Evolutionary conservation across 2,797 vertebrate genomes (phyloP).

Genomic region (Erethizon dorsatum): DNA sequence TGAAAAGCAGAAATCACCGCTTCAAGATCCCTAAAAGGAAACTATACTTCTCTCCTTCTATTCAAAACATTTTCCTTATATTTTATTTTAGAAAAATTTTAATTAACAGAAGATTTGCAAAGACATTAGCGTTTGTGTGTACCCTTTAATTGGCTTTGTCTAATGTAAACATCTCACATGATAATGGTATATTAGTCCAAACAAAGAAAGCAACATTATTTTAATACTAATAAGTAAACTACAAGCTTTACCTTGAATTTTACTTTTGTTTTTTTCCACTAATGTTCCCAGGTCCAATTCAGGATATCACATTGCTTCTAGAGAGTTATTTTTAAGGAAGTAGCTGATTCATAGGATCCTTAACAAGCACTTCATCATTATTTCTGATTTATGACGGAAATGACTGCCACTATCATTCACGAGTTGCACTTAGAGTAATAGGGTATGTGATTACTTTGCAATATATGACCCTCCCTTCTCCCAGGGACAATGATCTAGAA

Average conservation of each 20-base stretch:
- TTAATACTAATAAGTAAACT: background rate
- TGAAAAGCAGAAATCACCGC: background rate
- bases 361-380: conserved; percentile 8
- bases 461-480: background rate
- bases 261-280: background rate
- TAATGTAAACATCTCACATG: background rate
- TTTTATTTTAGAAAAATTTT: conserved; percentile 1
- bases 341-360: conserved; percentile 21
- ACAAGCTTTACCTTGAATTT: background rate
- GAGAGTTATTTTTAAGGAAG: conserved; percentile 48
- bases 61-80: background rate
- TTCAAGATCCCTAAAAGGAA: background rate
- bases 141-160: background rate
- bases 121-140: background rate
- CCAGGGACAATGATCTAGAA: background rate
- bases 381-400: conserved; percentile 15
- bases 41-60: background rate
- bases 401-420: background rate
- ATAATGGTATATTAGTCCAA: background rate
- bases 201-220: background rate
- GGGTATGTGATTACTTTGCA: background rate
- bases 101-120: background rate
- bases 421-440: background rate
- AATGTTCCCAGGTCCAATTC: background rate
- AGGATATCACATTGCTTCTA: background rate